A percentile compares a stretch with the other conserved stretches of the same genome.
Conservation (phyloP, 2,888 invertebrate species). For the Oxyteleia sp. region DNA sequence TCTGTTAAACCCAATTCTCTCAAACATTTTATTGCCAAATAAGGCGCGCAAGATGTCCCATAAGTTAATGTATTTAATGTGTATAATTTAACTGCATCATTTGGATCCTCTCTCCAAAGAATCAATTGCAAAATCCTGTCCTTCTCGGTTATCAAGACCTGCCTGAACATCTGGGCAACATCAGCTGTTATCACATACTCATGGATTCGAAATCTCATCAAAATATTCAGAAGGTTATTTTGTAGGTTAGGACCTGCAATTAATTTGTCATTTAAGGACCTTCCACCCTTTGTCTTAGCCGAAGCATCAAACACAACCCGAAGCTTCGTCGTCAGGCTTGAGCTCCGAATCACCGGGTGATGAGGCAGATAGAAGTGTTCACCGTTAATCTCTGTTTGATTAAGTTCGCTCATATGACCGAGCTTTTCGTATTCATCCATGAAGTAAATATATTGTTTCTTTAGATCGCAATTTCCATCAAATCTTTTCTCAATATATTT, state of each 20-base stretch:
- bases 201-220: slow-evolving; percentile 11
- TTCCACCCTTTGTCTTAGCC: not conserved
- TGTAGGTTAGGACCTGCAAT: slow-evolving; percentile 17
- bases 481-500: slow-evolving; percentile 8
- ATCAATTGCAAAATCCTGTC: slow-evolving; percentile 16
- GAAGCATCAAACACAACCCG: too few relatives aligned
- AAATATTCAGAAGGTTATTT: slow-evolving; percentile 2
- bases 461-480: not conserved
- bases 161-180: slow-evolving; percentile 15
- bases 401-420: slow-evolving; percentile 54
- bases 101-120: not conserved
- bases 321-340: too few relatives aligned
- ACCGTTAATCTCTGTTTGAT: not conserved
- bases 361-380: slow-evolving; percentile 34
- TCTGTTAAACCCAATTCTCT: too few relatives aligned
- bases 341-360: slow-evolving; percentile 19
- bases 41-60: slow-evolving; percentile 21
- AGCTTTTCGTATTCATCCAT: slow-evolving; percentile 51
- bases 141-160: slow-evolving; percentile 11
- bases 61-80: slow-evolving; percentile 32
- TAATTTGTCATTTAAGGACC: slow-evolving; percentile 38
- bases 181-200: slow-evolving; percentile 40
- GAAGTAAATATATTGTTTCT: slow-evolving; percentile 51
- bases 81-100: slow-evolving; percentile 10
- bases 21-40: too few relatives aligned